phyloP scores from a whole-genome alignment of 23 tunicate species.

The Diplosoma virens region DNA sequence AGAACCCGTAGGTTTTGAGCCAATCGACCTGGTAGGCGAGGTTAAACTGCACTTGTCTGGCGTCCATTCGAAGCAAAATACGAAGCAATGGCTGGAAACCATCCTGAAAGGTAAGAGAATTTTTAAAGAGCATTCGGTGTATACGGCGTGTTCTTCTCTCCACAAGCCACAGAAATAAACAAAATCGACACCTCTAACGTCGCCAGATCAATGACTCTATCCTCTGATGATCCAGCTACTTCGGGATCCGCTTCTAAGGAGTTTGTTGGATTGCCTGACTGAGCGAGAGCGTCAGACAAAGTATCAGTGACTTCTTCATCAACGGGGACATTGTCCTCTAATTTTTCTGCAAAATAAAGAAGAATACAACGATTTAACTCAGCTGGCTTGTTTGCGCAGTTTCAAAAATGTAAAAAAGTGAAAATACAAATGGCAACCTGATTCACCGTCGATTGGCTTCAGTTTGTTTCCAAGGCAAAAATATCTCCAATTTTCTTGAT shows the following conservation, averaged over 20 bases:
- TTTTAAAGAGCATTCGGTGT: no score
- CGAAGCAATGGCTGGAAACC: constrained; percentile 85
- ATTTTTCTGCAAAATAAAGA: no score
- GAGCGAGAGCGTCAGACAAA: constrained; percentile 5
- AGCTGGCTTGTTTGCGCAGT: background rate
- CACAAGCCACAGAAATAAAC: background rate
- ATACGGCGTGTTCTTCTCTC: no score
- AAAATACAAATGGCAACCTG: background rate
- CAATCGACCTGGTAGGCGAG: constrained; percentile 72
- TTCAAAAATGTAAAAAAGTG: background rate
- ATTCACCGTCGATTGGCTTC: constrained; percentile 2
- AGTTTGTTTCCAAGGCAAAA: constrained; percentile 60
- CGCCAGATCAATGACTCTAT: constrained; percentile 27
- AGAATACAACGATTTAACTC: no score
- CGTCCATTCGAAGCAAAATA: constrained; percentile 69
- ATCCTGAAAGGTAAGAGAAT: no score
- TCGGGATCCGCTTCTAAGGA: no score
- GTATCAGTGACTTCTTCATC: background rate
- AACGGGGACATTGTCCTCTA: background rate
- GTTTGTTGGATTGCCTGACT: no score
- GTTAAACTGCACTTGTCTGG: constrained; percentile 66
- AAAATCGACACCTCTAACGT: constrained; percentile 48
- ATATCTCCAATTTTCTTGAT: constrained; percentile 70
- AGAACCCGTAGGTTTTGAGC: constrained; percentile 70
- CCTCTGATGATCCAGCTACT: no score